These are phyloP conservation scores for Ectemnius cavifrons DNA, from an alignment of 2,888 invertebrate species.

Conservation along the genomic window DNA sequence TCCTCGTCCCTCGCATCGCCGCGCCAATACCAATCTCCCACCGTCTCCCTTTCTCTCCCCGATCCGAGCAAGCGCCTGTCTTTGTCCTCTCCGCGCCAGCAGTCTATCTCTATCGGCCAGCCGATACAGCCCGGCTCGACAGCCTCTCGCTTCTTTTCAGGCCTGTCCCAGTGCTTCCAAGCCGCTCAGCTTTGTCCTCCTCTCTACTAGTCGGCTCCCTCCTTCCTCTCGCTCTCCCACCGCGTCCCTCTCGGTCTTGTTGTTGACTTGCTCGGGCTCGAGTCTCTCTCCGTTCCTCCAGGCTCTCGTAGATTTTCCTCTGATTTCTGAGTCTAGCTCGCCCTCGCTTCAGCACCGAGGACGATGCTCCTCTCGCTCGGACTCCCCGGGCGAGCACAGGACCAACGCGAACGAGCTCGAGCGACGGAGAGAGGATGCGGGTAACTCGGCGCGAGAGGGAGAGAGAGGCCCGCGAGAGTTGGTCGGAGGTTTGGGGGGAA, in stretches of 20 bases:
- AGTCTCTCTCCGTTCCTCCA: slow-evolving; percentile 1
- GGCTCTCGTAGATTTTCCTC: slow-evolving; percentile 38
- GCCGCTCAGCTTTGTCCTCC: slow-evolving; percentile 28
- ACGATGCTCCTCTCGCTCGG: not conserved
- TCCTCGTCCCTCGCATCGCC: slow-evolving; percentile 35
- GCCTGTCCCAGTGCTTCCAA: slow-evolving; percentile 32
- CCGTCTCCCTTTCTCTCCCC: not conserved
- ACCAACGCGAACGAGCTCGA: not conserved
- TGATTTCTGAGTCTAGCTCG: slow-evolving; percentile 32
- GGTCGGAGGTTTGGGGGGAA: no score
- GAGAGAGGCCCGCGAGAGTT: slow-evolving; percentile 15
- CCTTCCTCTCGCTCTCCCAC: not conserved
- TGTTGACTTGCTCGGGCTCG: slow-evolving; percentile 39
- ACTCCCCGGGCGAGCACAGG: not conserved
- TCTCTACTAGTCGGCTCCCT: not conserved
- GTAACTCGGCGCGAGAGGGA: not conserved
- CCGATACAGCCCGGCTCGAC: slow-evolving; percentile 20
- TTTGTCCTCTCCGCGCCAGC: slow-evolving; percentile 39
- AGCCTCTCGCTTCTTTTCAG: slow-evolving; percentile 10
- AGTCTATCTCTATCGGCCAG: slow-evolving; percentile 39
- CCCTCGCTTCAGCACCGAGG: slow-evolving; percentile 12
- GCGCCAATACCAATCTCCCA: slow-evolving; percentile 19
- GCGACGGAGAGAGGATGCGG: slow-evolving; percentile 19
- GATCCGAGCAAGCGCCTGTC: slow-evolving; percentile 34
- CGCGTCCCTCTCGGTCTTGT: slow-evolving; percentile 19